Percentiles rank a stretch among this genome's conserved stretches.
phyloP scores from a whole-genome alignment of 1,140 invertebrate genomes.

The Helicoverpa zea region DNA sequence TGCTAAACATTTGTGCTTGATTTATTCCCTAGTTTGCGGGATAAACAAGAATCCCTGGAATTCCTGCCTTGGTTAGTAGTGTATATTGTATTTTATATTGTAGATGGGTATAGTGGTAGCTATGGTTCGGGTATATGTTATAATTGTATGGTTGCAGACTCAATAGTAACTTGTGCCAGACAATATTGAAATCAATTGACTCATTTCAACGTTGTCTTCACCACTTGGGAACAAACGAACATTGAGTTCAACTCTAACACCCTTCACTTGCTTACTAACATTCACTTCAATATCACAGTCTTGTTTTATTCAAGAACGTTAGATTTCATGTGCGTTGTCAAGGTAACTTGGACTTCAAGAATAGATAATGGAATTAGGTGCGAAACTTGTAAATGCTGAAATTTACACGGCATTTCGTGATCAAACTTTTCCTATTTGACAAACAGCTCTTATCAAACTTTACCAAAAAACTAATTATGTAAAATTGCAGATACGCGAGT shows the following conservation, averaged over 20 bases:
- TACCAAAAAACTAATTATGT: neutral
- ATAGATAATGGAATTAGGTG: conserved; percentile 84
- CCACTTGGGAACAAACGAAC: conserved; percentile 29
- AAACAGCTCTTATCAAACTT: neutral
- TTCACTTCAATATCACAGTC: conserved; percentile 69
- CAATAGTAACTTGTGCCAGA: conserved; percentile 32
- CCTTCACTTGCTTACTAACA: conserved; percentile 76
- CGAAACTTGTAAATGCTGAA: conserved; percentile 82
- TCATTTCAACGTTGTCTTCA: conserved; percentile 52
- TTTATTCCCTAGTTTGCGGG: conserved; percentile 89
- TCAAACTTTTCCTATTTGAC: conserved; percentile 46
- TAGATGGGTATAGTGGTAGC: conserved; percentile 60
- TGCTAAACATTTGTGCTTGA: conserved; percentile 76
- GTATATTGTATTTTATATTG: conserved; percentile 75
- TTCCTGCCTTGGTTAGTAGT: conserved; percentile 92
- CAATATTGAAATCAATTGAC: conserved; percentile 49
- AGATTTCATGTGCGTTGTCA: conserved; percentile 60
- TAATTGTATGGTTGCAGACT: conserved; percentile 51
- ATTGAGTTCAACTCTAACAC: conserved; percentile 46
- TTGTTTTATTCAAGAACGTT: conserved; percentile 50
- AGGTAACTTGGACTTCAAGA: conserved; percentile 85
- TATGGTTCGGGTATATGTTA: conserved; percentile 56
- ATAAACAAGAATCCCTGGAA: conserved; percentile 91
- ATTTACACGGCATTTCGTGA: conserved; percentile 59
- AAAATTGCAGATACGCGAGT: too few species aligned